These are phyloP conservation scores for Chaetorhynchus papuensis DNA, from an alignment of 2,113 vertebrate species.

Conservation along the genomic window DNA sequence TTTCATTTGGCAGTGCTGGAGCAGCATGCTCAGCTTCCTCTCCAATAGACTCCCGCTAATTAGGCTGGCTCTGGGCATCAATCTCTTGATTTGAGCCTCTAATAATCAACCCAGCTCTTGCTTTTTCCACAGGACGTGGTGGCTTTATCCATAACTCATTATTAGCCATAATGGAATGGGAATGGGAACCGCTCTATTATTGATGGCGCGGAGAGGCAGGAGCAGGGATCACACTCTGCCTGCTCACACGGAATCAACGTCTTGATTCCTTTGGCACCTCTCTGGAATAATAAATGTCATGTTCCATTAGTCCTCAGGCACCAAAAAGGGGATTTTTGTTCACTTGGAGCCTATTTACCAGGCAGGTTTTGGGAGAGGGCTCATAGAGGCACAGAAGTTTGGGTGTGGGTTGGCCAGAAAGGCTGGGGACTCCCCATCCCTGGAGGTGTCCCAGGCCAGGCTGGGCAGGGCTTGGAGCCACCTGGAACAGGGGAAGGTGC, in stretches of 20 bases:
- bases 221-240: neutral
- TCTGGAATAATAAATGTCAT: neutral
- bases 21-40: slow-evolving; percentile 80
- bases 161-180: slow-evolving; percentile 27
- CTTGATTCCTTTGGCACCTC: neutral
- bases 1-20: slow-evolving; percentile 85
- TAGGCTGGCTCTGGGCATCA: slow-evolving; percentile 69
- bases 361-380: neutral
- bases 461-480: neutral
- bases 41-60: slow-evolving; percentile 84
- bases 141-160: slow-evolving; percentile 19
- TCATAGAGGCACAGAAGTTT: neutral
- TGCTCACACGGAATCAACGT: neutral
- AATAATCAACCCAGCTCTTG: slow-evolving; percentile 30
- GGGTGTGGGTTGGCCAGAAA: neutral
- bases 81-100: slow-evolving; percentile 65
- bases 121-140: slow-evolving; percentile 15
- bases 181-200: neutral
- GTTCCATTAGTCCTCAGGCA: neutral
- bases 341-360: neutral
- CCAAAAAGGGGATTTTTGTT: neutral
- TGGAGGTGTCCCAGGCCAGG: neutral
- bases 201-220: neutral
- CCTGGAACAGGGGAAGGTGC: neutral
- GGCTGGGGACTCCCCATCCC: neutral